These are phyloP conservation scores for Heliconius erato DNA, from an alignment of 2,888 invertebrate genomes.

Conservation along the genomic window DNA sequence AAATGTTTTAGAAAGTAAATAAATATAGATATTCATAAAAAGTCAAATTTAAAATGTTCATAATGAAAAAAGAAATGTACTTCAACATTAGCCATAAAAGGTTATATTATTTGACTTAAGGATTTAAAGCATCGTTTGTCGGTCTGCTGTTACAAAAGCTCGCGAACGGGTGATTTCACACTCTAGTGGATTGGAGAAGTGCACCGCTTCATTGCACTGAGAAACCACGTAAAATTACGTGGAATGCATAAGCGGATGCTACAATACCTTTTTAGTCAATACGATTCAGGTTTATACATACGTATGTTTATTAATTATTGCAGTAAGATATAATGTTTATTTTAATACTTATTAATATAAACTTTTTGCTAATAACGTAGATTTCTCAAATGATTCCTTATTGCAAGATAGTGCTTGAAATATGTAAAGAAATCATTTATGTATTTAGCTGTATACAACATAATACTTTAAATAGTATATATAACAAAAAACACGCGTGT, in stretches of 20 bases:
- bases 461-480: too few species aligned
- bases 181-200: constrained; percentile 69
- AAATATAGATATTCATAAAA: neutral
- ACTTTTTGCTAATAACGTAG: neutral
- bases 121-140: constrained; percentile 65
- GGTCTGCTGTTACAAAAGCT: constrained; percentile 64
- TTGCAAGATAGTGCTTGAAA: too few species aligned
- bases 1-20: neutral
- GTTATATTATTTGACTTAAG: constrained; percentile 44
- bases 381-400: too few species aligned
- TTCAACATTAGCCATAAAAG: neutral
- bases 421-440: too few species aligned
- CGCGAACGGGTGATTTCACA: constrained; percentile 77
- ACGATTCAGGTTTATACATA: constrained; percentile 27
- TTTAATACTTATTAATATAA: neutral
- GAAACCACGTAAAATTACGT: constrained; percentile 75
- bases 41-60: neutral
- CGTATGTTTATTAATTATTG: neutral
- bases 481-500: too few species aligned
- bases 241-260: constrained; percentile 44
- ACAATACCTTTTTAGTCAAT: constrained; percentile 38
- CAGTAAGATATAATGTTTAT: neutral
- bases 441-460: too few species aligned
- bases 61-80: neutral
- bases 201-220: constrained; percentile 65